Evolutionary conservation across 2,797 vertebrate species (phyloP), one percentile per base, ranked within the genome.

Genomic region (Pelodytes ibericus): DNA sequence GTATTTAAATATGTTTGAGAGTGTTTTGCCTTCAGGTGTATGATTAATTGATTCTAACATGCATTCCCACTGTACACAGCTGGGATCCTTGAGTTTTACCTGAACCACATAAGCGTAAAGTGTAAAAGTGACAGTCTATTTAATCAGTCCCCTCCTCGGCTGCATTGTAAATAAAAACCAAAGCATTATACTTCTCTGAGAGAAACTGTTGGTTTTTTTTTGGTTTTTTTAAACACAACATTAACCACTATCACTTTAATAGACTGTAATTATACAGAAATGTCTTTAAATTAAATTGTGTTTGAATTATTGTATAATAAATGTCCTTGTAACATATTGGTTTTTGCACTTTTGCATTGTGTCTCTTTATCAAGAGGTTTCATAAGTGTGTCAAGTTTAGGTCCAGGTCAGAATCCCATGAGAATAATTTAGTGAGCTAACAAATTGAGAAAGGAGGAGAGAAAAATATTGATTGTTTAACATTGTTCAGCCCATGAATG

Each of bases 391-490:
- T n/a, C 2, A 5, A 15, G 20, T 58, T 63, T 6, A 24, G 25
- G 22, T n/a, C 47, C 2, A 65, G 41, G 36, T 29, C 15, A 57
- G 7, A 53, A 33, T 29, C 53, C 25, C 57, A 15, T 24, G 29
- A 60, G 57, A n/a, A 30, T 7, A 10, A 36, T 75, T 53, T 69
- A 56, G 56, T 60, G 63, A 75, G 63, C 64, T 60, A 29, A 18
- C 10, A 58, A n/a, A 1, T 36, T 4, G 24, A 58, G 60, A 67
- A 67, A 68, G 30, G n/a, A 63, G n/a, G 8, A 16, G 66, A 70
- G 24, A 56, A 75, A 70, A 70, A 41, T 51, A 76, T 70, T 69
- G 73, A 75, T 36, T 74, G 7, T 49, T 56, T 62, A 44, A 75
- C 63, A 31, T 30, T 61, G 30, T 24, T 59, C 6, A 33, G 56